These are phyloP conservation scores for Neosilurus hyrtlii DNA, from an alignment of 2,797 vertebrate species.

Conservation along the genomic window DNA sequence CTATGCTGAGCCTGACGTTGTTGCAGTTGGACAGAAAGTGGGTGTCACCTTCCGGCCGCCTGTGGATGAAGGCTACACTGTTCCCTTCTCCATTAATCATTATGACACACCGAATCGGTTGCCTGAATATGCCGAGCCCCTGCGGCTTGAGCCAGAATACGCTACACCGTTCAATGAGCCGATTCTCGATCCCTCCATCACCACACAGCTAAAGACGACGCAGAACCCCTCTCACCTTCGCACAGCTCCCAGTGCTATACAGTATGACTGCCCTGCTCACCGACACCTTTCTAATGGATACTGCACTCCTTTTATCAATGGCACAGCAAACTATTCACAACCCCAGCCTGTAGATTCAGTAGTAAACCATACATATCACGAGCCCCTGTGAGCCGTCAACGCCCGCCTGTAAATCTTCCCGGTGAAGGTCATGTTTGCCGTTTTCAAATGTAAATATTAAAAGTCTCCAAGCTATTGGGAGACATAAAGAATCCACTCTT, in stretches of 20 bases:
- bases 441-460: conserved; percentile 3
- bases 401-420: conserved; percentile 8
- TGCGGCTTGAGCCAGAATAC: conserved; percentile 81
- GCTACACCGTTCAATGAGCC: conserved; percentile 81
- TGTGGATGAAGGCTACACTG: conserved; percentile 75
- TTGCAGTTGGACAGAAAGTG: conserved; percentile 64
- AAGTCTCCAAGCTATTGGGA: conserved; percentile 1
- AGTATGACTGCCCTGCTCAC: conserved; percentile 75
- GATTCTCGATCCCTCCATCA: conserved; percentile 52
- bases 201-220: background rate
- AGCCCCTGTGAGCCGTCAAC: conserved; percentile 52
- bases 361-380: conserved; percentile 55
- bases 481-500: conserved; percentile 9
- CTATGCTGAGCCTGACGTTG: conserved; percentile 77
- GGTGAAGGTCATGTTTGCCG: conserved; percentile 6
- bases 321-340: conserved; percentile 58
- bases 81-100: conserved; percentile 75
- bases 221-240: conserved; percentile 4
- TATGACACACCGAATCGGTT: conserved; percentile 76
- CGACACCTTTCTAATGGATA: conserved; percentile 70
- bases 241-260: conserved; percentile 28
- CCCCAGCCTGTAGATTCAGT: conserved; percentile 50
- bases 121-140: conserved; percentile 80
- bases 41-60: conserved; percentile 79
- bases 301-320: conserved; percentile 66